Evolutionary conservation across 1,140 invertebrate species (phyloP).

Genomic region (Scaptomyza montana): DNA sequence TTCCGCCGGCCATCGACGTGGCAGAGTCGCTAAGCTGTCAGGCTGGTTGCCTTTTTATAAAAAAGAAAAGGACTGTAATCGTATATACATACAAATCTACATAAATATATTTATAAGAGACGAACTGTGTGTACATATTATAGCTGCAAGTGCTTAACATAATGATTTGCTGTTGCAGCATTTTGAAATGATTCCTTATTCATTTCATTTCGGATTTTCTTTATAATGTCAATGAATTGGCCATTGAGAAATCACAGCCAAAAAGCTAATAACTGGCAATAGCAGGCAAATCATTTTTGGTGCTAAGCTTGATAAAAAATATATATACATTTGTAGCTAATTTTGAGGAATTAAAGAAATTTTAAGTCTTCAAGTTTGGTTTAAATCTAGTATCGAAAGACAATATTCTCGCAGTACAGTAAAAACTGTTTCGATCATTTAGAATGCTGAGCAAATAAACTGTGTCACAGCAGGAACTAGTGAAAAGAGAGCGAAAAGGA

Average conservation of each 20-base stretch:
- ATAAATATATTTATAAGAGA: conserved; percentile 12
- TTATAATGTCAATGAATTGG: conserved; percentile 67
- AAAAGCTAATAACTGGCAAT: conserved; percentile 66
- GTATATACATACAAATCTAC: not conserved
- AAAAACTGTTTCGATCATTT: conserved; percentile 2
- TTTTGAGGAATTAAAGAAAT: not conserved
- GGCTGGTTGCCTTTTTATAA: conserved; percentile 39
- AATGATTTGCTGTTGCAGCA: conserved; percentile 53
- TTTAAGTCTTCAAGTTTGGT: not conserved
- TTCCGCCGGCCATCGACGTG: conserved; percentile 44
- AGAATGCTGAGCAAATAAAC: conserved; percentile 21
- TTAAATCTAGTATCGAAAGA: not conserved
- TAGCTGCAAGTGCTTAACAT: conserved; percentile 66
- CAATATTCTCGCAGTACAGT: not conserved
- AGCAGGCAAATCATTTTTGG: conserved; percentile 31
- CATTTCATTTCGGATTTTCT: conserved; percentile 25
- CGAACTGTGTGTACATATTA: conserved; percentile 35
- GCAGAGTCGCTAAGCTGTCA: conserved; percentile 45
- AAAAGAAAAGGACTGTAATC: not conserved
- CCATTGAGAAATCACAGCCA: conserved; percentile 34
- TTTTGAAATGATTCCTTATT: conserved; percentile 32
- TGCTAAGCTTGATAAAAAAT: conserved; percentile 1
- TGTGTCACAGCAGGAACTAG: conserved; percentile 39
- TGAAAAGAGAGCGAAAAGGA: conserved; percentile 23
- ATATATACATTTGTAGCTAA: conserved; percentile 5